Evolutionary conservation across 2,797 vertebrate species (phyloP).

Genomic region (Netta rufina): DNA sequence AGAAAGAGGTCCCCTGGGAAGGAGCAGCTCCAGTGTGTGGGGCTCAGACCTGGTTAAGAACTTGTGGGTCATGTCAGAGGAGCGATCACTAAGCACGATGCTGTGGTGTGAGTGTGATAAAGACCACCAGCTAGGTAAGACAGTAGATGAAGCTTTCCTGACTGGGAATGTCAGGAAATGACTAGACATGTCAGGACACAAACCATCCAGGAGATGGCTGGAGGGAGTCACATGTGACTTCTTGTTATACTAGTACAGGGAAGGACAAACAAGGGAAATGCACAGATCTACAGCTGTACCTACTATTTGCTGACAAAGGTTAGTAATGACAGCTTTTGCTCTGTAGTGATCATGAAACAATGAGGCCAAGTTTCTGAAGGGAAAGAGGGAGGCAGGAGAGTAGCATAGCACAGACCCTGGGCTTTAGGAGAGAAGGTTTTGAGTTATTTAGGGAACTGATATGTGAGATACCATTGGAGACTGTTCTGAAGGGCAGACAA

Average conservation of each 20-base stretch:
- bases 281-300: background rate
- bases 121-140: background rate
- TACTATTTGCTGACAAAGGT: background rate
- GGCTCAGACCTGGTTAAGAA: accelerated
- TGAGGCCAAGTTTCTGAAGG: background rate
- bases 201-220: background rate
- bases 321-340: background rate
- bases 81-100: background rate
- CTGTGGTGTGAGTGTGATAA: background rate
- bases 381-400: background rate
- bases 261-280: background rate
- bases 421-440: background rate
- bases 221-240: background rate
- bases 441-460: background rate
- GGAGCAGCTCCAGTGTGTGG: background rate
- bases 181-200: background rate
- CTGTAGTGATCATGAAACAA: background rate
- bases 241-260: background rate
- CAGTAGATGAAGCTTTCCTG: background rate
- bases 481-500: background rate
- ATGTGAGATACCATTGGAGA: background rate
- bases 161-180: background rate
- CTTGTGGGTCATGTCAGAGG: background rate
- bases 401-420: background rate
- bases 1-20: background rate